Conservation (phyloP, 1,140 invertebrate genomes). For the Nebria ingens region DNA sequence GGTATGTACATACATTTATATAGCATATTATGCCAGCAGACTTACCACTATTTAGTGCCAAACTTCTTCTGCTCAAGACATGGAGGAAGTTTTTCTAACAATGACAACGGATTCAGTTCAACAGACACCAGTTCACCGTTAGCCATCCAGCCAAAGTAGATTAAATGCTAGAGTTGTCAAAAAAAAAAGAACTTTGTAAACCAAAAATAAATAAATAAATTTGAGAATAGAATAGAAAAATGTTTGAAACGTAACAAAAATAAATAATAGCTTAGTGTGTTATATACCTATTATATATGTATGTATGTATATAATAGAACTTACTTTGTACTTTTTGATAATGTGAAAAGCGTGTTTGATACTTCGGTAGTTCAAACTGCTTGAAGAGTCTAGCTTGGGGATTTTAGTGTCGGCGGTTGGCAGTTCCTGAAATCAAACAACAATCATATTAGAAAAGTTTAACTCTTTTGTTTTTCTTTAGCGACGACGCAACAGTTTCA, state of each 20-base stretch:
- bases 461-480: too few species aligned
- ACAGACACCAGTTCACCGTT: constrained; percentile 53
- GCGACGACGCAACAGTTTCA: too few species aligned
- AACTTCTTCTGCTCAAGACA: constrained; percentile 50
- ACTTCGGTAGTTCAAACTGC: constrained; percentile 32
- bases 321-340: constrained; percentile 40
- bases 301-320: constrained; percentile 4
- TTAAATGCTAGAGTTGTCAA: constrained; percentile 55
- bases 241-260: too few species aligned
- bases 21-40: too few species aligned
- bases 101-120: constrained; percentile 50
- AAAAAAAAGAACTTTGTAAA: too few species aligned
- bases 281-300: neutral
- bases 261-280: too few species aligned
- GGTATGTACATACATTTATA: too few species aligned
- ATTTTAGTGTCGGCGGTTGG: constrained; percentile 32
- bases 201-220: too few species aligned
- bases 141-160: constrained; percentile 45
- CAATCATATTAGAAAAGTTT: constrained; percentile 8
- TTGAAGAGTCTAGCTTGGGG: constrained; percentile 27
- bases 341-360: constrained; percentile 33
- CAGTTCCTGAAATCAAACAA: constrained; percentile 24
- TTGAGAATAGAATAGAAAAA: too few species aligned
- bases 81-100: constrained; percentile 50
- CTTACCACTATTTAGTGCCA: constrained; percentile 40